Base-by-base conservation (phyloP, 2,888 invertebrate species). In the Hermodice carunculata region DNA sequence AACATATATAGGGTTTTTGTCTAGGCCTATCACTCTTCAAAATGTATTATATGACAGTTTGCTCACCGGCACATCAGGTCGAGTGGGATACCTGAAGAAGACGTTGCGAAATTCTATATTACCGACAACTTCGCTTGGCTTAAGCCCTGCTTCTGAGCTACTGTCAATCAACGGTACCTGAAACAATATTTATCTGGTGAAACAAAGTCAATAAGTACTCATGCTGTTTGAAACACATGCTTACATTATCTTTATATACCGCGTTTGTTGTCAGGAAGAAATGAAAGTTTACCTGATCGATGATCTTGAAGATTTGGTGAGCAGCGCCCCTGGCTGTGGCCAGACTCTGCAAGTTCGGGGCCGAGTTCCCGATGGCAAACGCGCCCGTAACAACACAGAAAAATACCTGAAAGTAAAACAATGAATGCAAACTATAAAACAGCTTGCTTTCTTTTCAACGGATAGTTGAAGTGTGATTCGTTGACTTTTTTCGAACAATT, bases 41-140 rank as follows among this genome's bases (percentile, higher is more conserved):
- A n/a, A n/a, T n/a, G n/a, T n/a, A n/a, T n/a, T n/a, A n/a, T n/a
- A n/a, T n/a, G n/a, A n/a, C n/a, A n/a, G n/a, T n/a, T n/a, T 24
- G 24, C 58, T 53, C 66, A 94, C 92, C 76, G 90, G 89, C 3
- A 93, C 91, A 78, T 93, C 91, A 11, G 89, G 87, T 49, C 95
- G 87, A 0, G 93, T 91, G 0, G 95, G 95, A 81, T 95, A 95
- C 62, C 88, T 88, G 79, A 95, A 95, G 74, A 88, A 86, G 0
- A 94, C 90, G 69, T 91, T 87, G 43, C 87, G 87, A 64, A 94
- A 90, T 69, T 90, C 89, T 53, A 95, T 89, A 51, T 91, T 89
- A 0, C 94, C 94, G 8, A 74, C 75, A 0, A 87, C 81, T 1
- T 87, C 81, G 0, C 86, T 79, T 0, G 91, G 91, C 56, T 84